Evolutionary conservation across 2,888 invertebrate species (phyloP).

Genomic region (Didymodactylos carnosus): DNA sequence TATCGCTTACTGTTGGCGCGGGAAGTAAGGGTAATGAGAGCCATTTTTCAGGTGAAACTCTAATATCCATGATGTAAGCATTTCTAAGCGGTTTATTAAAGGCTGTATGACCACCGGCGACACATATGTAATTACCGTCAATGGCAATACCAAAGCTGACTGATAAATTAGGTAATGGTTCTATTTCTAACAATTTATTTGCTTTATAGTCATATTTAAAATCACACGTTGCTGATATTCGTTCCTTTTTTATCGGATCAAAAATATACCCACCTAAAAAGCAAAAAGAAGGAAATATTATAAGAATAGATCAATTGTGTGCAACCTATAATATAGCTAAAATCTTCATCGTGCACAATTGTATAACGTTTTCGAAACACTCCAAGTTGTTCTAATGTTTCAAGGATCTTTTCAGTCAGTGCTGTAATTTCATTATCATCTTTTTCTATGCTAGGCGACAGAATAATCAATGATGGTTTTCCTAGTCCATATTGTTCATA

Average conservation of each 20-base stretch:
- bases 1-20: not conserved
- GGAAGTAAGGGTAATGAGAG: not conserved
- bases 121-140: not conserved
- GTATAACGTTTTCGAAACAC: not conserved
- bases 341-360: not conserved
- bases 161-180: not conserved
- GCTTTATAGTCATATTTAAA: not conserved
- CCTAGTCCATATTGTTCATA: not conserved
- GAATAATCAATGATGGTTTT: not conserved
- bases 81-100: not conserved
- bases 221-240: not conserved
- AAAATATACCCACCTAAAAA: not conserved
- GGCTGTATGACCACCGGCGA: not conserved
- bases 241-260: not conserved
- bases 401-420: not conserved
- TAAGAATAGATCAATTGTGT: no score
- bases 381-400: not conserved
- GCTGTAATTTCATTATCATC: not conserved
- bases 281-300: no score
- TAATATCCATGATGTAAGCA: not conserved
- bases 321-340: not conserved
- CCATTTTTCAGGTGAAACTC: not conserved
- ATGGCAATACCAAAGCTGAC: not conserved
- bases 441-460: not conserved
- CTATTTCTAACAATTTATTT: not conserved